Conservation (phyloP, 2,888 invertebrate genomes). For the Lasioglossum leucozonium region DNA sequence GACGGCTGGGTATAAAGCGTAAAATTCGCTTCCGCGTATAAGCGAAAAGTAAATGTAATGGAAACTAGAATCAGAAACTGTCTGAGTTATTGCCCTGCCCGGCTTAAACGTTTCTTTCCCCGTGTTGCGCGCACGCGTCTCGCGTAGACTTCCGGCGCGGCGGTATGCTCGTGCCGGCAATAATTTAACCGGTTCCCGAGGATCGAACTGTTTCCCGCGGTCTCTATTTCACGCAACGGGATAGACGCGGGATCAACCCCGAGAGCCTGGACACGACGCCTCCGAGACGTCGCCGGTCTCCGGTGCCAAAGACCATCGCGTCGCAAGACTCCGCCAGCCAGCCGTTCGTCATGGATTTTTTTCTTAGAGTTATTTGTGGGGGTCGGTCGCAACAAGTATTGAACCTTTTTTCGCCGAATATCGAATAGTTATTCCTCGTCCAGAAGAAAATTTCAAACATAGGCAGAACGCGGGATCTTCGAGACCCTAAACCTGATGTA, state of each 20-base stretch:
- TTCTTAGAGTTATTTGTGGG: too few relatives aligned
- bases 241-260: neutral
- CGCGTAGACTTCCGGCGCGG: neutral
- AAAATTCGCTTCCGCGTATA: slow-evolving; percentile 38
- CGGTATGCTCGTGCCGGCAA: neutral
- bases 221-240: slow-evolving; percentile 13
- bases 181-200: neutral
- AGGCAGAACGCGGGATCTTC: too few relatives aligned
- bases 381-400: too few relatives aligned
- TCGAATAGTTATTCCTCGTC: too few relatives aligned
- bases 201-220: slow-evolving; percentile 14
- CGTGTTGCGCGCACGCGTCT: neutral
- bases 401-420: too few relatives aligned
- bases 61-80: slow-evolving; percentile 47
- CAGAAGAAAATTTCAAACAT: too few relatives aligned
- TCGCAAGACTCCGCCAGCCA: neutral
- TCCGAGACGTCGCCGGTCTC: neutral
- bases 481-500: too few relatives aligned
- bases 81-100: slow-evolving; percentile 48
- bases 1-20: slow-evolving; percentile 47
- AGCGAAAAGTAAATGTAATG: slow-evolving; percentile 52
- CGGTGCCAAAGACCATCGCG: neutral
- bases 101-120: slow-evolving; percentile 41
- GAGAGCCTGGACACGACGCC: neutral
- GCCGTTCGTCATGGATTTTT: too few relatives aligned